These are phyloP conservation scores for Rhinichthys klamathensis DNA, from an alignment of 2,113 vertebrate genomes.

Conservation along the genomic window DNA sequence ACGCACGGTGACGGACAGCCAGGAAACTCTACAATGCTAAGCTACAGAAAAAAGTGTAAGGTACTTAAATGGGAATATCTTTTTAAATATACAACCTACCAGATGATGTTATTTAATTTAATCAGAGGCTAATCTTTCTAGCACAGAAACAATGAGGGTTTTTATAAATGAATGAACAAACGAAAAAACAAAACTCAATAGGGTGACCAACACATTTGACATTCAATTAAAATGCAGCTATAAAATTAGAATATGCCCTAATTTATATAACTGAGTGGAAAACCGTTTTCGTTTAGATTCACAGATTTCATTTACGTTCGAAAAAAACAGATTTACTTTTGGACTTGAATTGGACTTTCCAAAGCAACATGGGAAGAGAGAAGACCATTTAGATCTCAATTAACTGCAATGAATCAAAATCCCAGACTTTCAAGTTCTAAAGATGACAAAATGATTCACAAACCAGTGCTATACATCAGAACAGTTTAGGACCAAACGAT, in stretches of 20 bases:
- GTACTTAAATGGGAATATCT: neutral
- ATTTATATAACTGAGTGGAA: neutral
- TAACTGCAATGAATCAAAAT: neutral
- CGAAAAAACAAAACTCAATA: neutral
- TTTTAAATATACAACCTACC: neutral
- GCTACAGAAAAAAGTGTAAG: neutral
- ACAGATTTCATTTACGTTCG: neutral
- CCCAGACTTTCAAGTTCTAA: too few relatives aligned
- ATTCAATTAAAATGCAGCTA: neutral
- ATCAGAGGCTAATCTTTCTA: neutral
- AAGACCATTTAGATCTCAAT: neutral
- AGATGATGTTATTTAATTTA: neutral
- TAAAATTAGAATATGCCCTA: neutral
- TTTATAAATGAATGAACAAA: neutral
- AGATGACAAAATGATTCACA: neutral
- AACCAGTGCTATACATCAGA: neutral
- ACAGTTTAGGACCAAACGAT: neutral
- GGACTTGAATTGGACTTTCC: neutral
- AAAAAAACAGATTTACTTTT: neutral
- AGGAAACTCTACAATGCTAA: conserved; percentile 2
- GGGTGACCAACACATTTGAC: neutral
- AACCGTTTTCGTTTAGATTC: neutral
- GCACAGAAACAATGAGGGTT: neutral
- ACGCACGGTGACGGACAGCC: neutral
- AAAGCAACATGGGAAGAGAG: neutral